These are phyloP conservation scores for Nasonovia ribisnigri DNA, from an alignment of 2,888 invertebrate species.

Conservation along the genomic window DNA sequence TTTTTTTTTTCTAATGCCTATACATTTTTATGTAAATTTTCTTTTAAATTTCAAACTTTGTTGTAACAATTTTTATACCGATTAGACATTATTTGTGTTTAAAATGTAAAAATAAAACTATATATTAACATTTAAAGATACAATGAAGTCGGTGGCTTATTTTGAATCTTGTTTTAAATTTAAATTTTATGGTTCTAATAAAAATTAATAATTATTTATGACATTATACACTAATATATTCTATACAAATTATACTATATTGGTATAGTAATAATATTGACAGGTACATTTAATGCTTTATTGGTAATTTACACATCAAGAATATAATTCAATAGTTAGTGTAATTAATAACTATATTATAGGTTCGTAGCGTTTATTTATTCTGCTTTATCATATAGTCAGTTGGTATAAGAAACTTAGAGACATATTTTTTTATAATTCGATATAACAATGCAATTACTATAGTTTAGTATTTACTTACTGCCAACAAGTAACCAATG, in stretches of 20 bases:
- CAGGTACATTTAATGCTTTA: neutral
- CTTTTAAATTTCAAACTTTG: neutral
- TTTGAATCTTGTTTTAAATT: neutral
- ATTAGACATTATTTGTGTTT: neutral
- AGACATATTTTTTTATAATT: neutral
- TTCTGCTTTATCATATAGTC: neutral
- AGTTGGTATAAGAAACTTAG: neutral
- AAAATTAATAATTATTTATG: neutral
- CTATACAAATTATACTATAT: too few relatives aligned
- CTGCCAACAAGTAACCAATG: neutral
- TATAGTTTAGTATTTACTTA: too few relatives aligned
- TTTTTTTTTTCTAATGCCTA: neutral
- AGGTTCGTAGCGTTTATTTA: neutral
- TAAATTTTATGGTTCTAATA: neutral
- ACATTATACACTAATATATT: neutral
- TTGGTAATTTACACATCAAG: neutral
- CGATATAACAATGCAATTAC: too few relatives aligned
- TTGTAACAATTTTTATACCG: neutral
- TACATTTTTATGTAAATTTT: neutral
- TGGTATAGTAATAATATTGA: neutral
- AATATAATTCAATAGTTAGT: neutral
- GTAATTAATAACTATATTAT: neutral
- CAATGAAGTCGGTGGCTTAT: neutral
- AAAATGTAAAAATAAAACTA: neutral
- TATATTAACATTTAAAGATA: neutral